Conservation (phyloP, 2,888 invertebrate genomes). For the Spodoptera picta region DNA sequence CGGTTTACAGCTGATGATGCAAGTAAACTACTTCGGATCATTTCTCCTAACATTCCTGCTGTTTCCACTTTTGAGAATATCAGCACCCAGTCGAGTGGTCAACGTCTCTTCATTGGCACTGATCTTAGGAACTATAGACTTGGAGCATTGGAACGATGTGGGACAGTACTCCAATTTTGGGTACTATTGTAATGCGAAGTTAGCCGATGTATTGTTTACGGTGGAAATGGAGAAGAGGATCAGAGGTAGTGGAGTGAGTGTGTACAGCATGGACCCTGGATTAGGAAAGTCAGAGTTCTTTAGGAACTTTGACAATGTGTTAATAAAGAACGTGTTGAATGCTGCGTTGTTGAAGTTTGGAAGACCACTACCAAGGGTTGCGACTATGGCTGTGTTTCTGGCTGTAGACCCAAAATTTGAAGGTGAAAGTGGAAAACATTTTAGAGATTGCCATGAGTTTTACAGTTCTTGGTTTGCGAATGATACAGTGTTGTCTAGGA, state of each 20-base stretch:
- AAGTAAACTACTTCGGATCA: slow-evolving; percentile 83
- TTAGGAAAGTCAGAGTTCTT: slow-evolving; percentile 93
- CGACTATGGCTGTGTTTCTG: slow-evolving; percentile 74
- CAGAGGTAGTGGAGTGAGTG: slow-evolving; percentile 89
- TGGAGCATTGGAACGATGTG: slow-evolving; percentile 92
- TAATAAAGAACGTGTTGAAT: slow-evolving; percentile 61
- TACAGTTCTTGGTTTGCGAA: slow-evolving; percentile 81
- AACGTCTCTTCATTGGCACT: slow-evolving; percentile 88
- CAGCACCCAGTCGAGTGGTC: slow-evolving; percentile 75
- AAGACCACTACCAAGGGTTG: slow-evolving; percentile 66
- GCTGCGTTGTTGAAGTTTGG: slow-evolving; percentile 64
- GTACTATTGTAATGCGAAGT: slow-evolving; percentile 85
- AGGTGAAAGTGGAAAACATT: slow-evolving; percentile 73
- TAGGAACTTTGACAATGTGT: slow-evolving; percentile 80
- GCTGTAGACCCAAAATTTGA: slow-evolving; percentile 69
- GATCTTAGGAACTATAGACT: slow-evolving; percentile 90
- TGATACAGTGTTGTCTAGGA: slow-evolving; percentile 62
- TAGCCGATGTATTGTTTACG: slow-evolving; percentile 71
- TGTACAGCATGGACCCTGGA: slow-evolving; percentile 95
- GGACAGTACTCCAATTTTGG: slow-evolving; percentile 89
- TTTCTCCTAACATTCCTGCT: slow-evolving; percentile 76
- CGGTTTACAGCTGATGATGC: slow-evolving; percentile 90
- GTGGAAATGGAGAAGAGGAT: slow-evolving; percentile 86
- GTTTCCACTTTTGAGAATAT: slow-evolving; percentile 69
- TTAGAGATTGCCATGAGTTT: slow-evolving; percentile 73